These are phyloP conservation scores for Branchipolynoe longqiensis DNA, from an alignment of 2,888 invertebrate species.

Conservation along the genomic window DNA sequence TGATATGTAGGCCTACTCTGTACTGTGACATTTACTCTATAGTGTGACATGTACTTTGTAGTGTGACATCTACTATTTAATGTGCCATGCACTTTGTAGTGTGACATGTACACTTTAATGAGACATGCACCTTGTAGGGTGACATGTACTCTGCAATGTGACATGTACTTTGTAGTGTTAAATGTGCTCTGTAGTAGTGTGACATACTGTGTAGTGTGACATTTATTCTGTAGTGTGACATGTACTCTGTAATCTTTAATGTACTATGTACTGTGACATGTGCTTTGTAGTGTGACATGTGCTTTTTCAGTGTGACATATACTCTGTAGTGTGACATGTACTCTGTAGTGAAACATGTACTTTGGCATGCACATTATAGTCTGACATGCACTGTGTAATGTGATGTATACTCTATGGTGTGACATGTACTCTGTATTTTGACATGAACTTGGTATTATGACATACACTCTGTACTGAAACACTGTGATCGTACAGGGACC, in stretches of 20 bases:
- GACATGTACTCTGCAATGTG: no score
- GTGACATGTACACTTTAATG: background rate
- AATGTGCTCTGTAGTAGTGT: no score
- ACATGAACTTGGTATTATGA: background rate
- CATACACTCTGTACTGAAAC: background rate
- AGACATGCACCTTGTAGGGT: no score
- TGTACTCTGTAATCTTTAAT: no score
- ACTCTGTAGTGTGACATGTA: background rate
- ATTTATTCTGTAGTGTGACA: no score
- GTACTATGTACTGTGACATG: no score
- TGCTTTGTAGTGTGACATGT: no score
- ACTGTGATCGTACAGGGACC: constrained; percentile 63
- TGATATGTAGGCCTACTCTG: no score
- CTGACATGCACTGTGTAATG: background rate
- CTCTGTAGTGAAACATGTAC: background rate
- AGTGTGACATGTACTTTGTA: background rate
- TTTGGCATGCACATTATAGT: no score
- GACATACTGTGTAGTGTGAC: no score
- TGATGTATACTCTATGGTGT: background rate
- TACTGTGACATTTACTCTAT: background rate
- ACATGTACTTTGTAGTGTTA: no score
- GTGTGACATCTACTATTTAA: background rate
- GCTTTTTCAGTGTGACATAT: no score
- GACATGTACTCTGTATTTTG: background rate
- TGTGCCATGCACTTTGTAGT: background rate